A percentile compares a stretch with the other conserved stretches of the same genome.
Conservation (phyloP, 2,797 vertebrate species). For the Tympanoctomys barrerae region DNA sequence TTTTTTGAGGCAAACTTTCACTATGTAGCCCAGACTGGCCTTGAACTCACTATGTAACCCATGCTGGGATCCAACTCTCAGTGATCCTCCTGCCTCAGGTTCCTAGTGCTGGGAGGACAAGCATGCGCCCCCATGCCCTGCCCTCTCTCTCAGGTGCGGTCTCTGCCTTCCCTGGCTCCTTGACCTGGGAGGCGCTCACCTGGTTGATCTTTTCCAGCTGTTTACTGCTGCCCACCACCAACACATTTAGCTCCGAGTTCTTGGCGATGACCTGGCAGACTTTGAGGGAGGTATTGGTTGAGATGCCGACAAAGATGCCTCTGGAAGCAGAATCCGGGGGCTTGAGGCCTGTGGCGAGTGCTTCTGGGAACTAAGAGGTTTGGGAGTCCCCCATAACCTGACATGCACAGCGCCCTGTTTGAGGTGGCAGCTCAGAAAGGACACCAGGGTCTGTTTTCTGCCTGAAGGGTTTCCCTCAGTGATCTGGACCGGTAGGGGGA, state of each 20-base stretch:
- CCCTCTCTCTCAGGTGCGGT: too few species aligned
- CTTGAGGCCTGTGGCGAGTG: neutral
- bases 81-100: neutral
- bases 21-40: neutral
- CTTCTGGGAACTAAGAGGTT: neutral
- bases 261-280: slow-evolving; percentile 53
- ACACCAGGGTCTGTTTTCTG: neutral
- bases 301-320: slow-evolving; percentile 62
- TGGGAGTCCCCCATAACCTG: neutral
- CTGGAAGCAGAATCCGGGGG: slow-evolving; percentile 45
- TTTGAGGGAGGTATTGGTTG: neutral
- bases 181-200: neutral
- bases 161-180: neutral
- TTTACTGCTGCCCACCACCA: slow-evolving; percentile 55
- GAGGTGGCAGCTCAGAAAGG: neutral
- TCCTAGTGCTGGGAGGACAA: neutral
- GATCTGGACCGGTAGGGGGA: neutral
- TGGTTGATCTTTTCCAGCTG: slow-evolving; percentile 69
- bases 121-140: neutral
- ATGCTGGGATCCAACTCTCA: neutral
- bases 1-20: neutral
- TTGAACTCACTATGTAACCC: neutral
- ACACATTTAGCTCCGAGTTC: neutral
- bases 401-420: neutral
- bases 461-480: neutral